phyloP scores from a whole-genome alignment of 1,140 invertebrate genomes.

The Euura saliciscinereae region DNA sequence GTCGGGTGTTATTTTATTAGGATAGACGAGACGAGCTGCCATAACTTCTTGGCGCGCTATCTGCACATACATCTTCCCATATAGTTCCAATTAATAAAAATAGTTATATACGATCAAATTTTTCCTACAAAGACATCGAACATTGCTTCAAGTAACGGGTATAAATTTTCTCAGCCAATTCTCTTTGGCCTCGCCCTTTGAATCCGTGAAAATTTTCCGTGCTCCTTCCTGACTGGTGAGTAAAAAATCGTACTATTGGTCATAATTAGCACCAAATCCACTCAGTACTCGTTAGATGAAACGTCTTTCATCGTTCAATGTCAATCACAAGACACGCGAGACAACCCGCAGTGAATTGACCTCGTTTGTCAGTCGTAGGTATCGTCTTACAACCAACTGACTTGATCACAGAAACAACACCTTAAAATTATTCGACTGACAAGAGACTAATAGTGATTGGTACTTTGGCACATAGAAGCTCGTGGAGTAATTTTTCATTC shows the following conservation, averaged over 20 bases:
- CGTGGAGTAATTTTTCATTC: no score
- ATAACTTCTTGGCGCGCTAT: neutral
- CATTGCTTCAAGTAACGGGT: no score
- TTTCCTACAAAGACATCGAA: no score
- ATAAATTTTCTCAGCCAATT: no score
- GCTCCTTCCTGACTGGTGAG: neutral
- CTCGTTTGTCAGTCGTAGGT: neutral
- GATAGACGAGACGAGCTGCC: neutral
- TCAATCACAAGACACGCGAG: slow-evolving; percentile 3
- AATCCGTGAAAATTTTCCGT: no score
- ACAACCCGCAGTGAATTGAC: neutral
- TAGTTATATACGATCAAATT: no score
- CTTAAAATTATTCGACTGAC: neutral
- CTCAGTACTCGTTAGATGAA: neutral
- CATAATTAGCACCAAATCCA: slow-evolving; percentile 4
- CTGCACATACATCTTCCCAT: neutral
- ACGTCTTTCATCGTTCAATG: neutral
- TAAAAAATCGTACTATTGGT: neutral
- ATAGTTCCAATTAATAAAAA: neutral
- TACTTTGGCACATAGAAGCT: no score
- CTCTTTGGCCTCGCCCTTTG: no score
- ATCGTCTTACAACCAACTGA: neutral
- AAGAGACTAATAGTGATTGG: neutral
- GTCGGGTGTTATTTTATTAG: slow-evolving; percentile 28
- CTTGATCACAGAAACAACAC: neutral